Evolutionary conservation across 2,888 invertebrate species (phyloP).

Genomic region (Cephus pulcher): DNA sequence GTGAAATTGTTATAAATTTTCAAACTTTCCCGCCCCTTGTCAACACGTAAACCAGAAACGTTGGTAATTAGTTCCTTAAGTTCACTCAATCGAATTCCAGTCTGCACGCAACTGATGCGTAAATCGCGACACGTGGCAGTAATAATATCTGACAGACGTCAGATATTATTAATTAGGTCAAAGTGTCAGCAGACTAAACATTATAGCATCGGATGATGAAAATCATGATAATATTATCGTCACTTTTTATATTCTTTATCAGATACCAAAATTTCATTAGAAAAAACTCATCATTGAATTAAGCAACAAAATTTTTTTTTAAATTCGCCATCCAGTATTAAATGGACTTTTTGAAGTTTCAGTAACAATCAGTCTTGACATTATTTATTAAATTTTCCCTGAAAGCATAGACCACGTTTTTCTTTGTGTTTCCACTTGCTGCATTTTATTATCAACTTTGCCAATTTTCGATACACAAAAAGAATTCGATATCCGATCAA

Average conservation of each 20-base stretch:
- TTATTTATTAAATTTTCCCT: neutral
- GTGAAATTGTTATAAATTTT: neutral
- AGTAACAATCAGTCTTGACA: too few relatives aligned
- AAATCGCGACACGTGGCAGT: neutral
- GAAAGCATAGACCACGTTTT: neutral
- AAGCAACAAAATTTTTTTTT: too few relatives aligned
- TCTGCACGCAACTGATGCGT: neutral
- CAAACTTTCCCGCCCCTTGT: neutral
- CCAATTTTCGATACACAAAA: neutral
- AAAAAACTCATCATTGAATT: neutral
- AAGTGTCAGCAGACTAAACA: neutral
- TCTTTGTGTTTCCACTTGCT: neutral
- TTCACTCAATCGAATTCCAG: neutral
- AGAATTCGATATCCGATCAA: neutral
- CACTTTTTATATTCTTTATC: neutral
- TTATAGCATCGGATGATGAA: neutral
- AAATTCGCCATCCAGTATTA: too few relatives aligned
- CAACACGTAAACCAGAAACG: too few relatives aligned
- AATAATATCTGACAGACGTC: neutral
- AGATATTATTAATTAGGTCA: neutral
- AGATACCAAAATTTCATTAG: neutral
- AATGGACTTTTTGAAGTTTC: too few relatives aligned
- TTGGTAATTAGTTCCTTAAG: too few relatives aligned
- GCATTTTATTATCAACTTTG: neutral
- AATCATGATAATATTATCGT: neutral